Conservation (phyloP, 2,888 invertebrate species). For the Oscheius myriophilus region DNA sequence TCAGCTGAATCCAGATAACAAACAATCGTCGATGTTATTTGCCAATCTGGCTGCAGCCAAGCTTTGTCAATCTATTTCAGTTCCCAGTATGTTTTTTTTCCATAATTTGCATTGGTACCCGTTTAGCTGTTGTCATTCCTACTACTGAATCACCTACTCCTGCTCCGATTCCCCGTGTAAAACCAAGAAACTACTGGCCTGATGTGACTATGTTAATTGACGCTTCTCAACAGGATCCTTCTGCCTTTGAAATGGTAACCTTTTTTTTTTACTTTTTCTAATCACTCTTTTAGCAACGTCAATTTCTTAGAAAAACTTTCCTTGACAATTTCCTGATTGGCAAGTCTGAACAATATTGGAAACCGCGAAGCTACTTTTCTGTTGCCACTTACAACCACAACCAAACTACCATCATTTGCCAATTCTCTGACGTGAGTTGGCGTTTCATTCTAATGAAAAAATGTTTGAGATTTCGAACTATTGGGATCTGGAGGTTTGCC, state of each 20-base stretch:
- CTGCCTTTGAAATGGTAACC: constrained; percentile 15
- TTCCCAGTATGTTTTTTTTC: constrained; percentile 18
- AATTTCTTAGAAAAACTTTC: constrained; percentile 35
- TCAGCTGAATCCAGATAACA: constrained; percentile 17
- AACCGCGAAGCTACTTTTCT: constrained; percentile 39
- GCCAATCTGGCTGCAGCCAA: constrained; percentile 9
- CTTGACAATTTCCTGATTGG: constrained; percentile 36
- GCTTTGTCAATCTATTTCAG: constrained; percentile 9
- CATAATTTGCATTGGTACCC: constrained; percentile 27
- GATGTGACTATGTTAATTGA: constrained; percentile 46
- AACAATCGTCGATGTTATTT: constrained; percentile 1
- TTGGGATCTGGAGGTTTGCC: constrained; percentile 39
- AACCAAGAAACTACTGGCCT: constrained; percentile 45
- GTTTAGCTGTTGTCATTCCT: constrained; percentile 23
- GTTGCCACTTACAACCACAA: constrained; percentile 42
- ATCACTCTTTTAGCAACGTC: constrained; percentile 28
- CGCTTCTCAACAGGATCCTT: constrained; percentile 23
- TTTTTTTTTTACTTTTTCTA: no score
- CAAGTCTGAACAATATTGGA: no score
- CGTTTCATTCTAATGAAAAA: no score
- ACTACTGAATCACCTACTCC: constrained; percentile 32
- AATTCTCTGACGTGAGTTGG: constrained; percentile 35
- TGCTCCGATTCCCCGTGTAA: constrained; percentile 42
- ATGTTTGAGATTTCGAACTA: constrained; percentile 37
- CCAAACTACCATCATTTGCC: constrained; percentile 36